Evolutionary conservation across 2,888 invertebrate genomes (phyloP).

Genomic region (Lasioglossum pauxillum): DNA sequence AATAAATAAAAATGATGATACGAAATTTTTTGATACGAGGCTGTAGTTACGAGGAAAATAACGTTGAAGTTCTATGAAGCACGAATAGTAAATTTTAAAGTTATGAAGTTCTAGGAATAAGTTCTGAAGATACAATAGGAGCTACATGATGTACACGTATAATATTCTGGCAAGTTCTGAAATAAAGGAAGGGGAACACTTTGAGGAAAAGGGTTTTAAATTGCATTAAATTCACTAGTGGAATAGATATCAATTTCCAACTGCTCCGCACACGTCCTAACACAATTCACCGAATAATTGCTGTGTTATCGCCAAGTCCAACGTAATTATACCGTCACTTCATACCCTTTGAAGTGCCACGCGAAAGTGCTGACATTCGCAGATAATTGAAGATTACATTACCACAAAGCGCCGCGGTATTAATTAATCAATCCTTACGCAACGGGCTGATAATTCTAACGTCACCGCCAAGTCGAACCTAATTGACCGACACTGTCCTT

Average conservation of each 20-base stretch:
- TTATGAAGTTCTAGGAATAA: background rate
- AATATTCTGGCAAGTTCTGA: background rate
- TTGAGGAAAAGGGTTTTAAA: background rate
- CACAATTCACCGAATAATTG: background rate
- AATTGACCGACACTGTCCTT: background rate
- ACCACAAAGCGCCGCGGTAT: background rate
- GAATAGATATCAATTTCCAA: background rate
- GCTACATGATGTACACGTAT: background rate
- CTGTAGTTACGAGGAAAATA: background rate
- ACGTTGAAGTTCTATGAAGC: background rate
- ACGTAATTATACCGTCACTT: background rate
- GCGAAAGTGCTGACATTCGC: slow-evolving; percentile 9
- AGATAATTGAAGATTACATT: slow-evolving; percentile 11
- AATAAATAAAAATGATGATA: background rate
- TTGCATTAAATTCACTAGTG: background rate
- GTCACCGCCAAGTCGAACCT: background rate
- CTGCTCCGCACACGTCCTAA: background rate
- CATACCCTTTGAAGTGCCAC: slow-evolving; percentile 1
- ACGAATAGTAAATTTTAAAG: background rate
- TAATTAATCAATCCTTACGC: slow-evolving; percentile 8
- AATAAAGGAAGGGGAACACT: background rate
- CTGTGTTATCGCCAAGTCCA: background rate
- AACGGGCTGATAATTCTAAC: background rate
- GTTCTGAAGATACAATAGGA: background rate
- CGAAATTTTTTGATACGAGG: background rate